Evolutionary conservation across 2,113 vertebrate species (phyloP), one percentile per base, ranked within the genome.

Genomic region (Castor canadensis): DNA sequence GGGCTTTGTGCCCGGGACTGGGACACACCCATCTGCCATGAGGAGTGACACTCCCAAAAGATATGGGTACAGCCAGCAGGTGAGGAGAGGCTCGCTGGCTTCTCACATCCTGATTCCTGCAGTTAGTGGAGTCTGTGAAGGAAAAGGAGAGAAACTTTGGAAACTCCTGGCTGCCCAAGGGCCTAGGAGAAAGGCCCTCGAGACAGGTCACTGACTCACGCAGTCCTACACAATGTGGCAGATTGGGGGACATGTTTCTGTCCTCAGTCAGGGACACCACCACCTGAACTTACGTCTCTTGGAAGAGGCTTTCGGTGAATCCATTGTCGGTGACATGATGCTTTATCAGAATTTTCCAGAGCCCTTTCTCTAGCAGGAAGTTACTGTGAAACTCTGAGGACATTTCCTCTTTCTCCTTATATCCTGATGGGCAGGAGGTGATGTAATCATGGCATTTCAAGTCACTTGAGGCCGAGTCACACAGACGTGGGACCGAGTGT

Each of bases 21-120:
- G 13, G 62, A 19, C 52, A 40, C 17, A 16, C 1, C 20, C 2
- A 0, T n/a, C 38, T 28, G 4, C 32, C 3, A 1, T 11, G 15
- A 28, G 49, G 20, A 16, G 58, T 26, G 67, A 35, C 15, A 1
- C 28, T 0, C 4, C 12, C 0, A 9, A 35, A 43, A 43, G 54
- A 69, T 6, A 0, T 3, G 0, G 24, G 43, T 15, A 5, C n/a
- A 10, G 35, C 10, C 1, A 12, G 9, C 26, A 4, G 13, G 12
- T n/a, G 22, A 30, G 3, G 45, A 12, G 1, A 1, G 16, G 75
- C 35, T 17, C 13, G 56, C 54, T 10, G 13, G 35, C 20, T 38
- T 77, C 30, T 67, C 32, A 43, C 67, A 1, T 43, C 26, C 75
- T 16, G 45, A 32, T 45, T 40, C 72, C 83, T 56, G 62, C 16